Base-by-base conservation (phyloP, 2,113 vertebrate genomes). In the Nymphicus hollandicus region DNA sequence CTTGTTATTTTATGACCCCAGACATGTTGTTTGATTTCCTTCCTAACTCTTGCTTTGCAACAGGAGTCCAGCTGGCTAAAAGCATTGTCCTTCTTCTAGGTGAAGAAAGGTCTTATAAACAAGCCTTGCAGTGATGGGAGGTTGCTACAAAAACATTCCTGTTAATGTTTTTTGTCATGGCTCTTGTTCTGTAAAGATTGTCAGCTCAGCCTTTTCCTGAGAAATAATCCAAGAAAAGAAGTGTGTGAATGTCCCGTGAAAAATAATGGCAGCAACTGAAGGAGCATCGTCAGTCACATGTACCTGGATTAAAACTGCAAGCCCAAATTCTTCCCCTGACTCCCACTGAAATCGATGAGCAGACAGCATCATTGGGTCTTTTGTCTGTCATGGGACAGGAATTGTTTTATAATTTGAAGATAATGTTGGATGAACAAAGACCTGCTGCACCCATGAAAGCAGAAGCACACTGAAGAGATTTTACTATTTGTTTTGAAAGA, bases 381-480 rank as follows among this genome's bases (percentile, higher is more conserved):
- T 18, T 35, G 7, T 22, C 81, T 84, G 11, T 35, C 19, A 13
- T 1, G 5, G 11, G 22, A 69, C 69, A 19, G 13, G 17, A 1
- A 1, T 7, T 83, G 18, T 8, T 88, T 65, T 12, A 50, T 11
- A 24, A 11, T 33, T 37, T 2, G 2, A 53, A 73, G 18, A 22
- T 29, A 9, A 7, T 0, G 0, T 33, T 85, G 37, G 11, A 50
- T 4, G 1, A 66, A 25, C 18, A 53, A 2, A 7, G 23, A 24
- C 9, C 2, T 3, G 10, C 33, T 86, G 14, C 19, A 43, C 13
- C 13, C 3, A 4, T 46, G 29, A 60, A 79, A 64, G 27, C 6
- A 78, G 16, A 53, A 58, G 13, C 6, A 49, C 22, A 15, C 13
- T 20, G 20, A 74, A n/a, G 25, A 55, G 58, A 61, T 61, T 80